Evolutionary conservation across 2,888 invertebrate genomes (phyloP).

Genomic region (Cryptosula pallasiana): DNA sequence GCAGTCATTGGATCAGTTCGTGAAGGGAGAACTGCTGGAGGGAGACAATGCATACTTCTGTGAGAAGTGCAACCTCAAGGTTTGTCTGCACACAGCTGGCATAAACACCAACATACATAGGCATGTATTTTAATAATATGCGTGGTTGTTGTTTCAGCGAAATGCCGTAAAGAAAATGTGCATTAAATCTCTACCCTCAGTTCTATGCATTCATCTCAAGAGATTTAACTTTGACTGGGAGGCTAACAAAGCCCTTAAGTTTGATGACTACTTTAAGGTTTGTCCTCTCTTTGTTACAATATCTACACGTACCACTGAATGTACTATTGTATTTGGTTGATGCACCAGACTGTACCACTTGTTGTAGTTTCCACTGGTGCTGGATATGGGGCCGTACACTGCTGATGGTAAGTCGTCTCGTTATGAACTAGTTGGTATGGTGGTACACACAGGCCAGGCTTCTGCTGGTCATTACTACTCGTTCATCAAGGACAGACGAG

Average conservation of each 20-base stretch:
- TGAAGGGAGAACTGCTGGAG: conserved; percentile 57
- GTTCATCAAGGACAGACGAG: conserved; percentile 55
- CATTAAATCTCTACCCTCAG: conserved; percentile 56
- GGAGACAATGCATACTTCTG: conserved; percentile 60
- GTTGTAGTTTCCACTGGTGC: conserved; percentile 55
- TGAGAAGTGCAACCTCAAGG: conserved; percentile 58
- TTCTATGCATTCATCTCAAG: conserved; percentile 58
- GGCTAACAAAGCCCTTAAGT: conserved; percentile 56
- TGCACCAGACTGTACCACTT: not conserved
- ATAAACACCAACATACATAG: too few species aligned
- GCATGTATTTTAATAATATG: too few species aligned
- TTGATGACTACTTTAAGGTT: conserved; percentile 57
- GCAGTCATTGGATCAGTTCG: conserved; percentile 58
- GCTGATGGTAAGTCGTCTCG: conserved; percentile 53
- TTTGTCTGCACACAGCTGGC: too few species aligned
- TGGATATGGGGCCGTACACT: conserved; percentile 58
- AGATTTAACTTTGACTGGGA: conserved; percentile 59
- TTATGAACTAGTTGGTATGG: conserved; percentile 57
- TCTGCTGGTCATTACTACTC: conserved; percentile 59
- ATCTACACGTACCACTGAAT: too few species aligned
- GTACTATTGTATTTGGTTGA: not conserved
- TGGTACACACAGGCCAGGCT: conserved; percentile 59
- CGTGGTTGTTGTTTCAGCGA: too few species aligned
- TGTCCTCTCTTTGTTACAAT: conserved; percentile 22
- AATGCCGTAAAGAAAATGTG: conserved; percentile 57